These are phyloP conservation scores for Pionites leucogaster DNA, from an alignment of 2,113 vertebrate species.

Conservation along the genomic window DNA sequence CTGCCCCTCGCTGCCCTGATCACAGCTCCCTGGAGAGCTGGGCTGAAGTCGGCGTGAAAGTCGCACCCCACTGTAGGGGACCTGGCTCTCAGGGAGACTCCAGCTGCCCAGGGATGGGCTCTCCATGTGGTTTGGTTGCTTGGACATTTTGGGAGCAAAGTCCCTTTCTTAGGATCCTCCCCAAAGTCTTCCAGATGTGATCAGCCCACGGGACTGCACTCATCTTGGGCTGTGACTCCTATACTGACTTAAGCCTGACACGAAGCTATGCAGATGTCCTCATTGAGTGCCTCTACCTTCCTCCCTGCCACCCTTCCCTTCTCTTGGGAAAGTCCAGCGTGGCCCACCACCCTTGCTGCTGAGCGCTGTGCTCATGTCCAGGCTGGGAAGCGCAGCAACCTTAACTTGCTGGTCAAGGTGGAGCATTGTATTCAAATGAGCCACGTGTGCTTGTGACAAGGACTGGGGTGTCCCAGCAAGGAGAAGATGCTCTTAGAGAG, in stretches of 20 bases:
- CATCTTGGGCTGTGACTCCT: background rate
- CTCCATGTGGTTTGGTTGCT: background rate
- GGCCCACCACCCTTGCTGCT: background rate
- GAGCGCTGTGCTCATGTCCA: background rate
- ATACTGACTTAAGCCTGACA: accelerated
- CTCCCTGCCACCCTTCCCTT: background rate
- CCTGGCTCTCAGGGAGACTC: background rate
- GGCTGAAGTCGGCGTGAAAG: background rate
- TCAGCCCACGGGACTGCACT: background rate
- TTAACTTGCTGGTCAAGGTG: background rate
- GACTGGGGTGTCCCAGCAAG: background rate
- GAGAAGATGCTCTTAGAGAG: background rate
- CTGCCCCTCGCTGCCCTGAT: background rate
- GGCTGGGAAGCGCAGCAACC: background rate
- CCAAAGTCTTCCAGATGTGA: background rate
- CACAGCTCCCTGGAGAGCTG: accelerated
- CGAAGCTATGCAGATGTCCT: background rate
- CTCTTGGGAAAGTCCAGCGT: background rate
- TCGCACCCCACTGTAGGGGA: background rate
- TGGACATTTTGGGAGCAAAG: background rate
- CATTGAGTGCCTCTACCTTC: accelerated
- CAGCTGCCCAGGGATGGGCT: background rate
- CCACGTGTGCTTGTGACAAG: background rate
- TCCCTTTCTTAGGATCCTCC: background rate
- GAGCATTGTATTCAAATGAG: background rate